Evolutionary conservation across 1,140 invertebrate genomes (phyloP).

Genomic region (Coboldia fuscipes): DNA sequence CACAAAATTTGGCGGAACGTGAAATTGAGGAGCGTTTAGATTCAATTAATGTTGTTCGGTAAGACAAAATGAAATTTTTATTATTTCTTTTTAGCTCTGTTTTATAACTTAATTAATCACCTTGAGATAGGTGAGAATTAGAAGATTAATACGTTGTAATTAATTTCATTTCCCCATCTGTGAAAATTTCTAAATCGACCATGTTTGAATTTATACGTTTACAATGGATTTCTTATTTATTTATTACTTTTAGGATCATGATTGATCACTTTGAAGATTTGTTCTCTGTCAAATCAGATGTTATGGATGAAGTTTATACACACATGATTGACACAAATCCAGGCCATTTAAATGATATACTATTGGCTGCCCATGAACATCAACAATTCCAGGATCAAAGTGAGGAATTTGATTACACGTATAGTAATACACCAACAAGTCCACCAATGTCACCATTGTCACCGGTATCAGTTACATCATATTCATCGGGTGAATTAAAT

Average conservation of each 20-base stretch:
- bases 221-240: no score
- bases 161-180: no score
- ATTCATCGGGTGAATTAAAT: not conserved
- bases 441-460: not conserved
- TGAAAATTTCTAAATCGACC: no score
- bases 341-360: constrained; percentile 44
- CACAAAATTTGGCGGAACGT: constrained; percentile 7
- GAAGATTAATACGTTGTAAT: no score
- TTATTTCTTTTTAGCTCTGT: no score
- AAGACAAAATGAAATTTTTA: no score
- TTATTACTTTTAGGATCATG: constrained; percentile 28
- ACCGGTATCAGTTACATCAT: not conserved
- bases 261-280: constrained; percentile 58
- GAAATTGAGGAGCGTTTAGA: constrained; percentile 55
- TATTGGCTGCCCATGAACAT: not conserved
- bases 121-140: no score
- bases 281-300: constrained; percentile 53
- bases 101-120: no score
- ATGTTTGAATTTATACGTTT: no score
- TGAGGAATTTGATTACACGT: constrained; percentile 1
- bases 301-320: constrained; percentile 66
- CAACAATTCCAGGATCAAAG: constrained; percentile 3
- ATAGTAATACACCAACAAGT: constrained; percentile 1
- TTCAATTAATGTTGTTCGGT: constrained; percentile 64
- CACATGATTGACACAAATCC: constrained; percentile 67